These are phyloP conservation scores for Petrocephalus microphthalmus DNA, from an alignment of 2,113 vertebrate species.

Conservation along the genomic window DNA sequence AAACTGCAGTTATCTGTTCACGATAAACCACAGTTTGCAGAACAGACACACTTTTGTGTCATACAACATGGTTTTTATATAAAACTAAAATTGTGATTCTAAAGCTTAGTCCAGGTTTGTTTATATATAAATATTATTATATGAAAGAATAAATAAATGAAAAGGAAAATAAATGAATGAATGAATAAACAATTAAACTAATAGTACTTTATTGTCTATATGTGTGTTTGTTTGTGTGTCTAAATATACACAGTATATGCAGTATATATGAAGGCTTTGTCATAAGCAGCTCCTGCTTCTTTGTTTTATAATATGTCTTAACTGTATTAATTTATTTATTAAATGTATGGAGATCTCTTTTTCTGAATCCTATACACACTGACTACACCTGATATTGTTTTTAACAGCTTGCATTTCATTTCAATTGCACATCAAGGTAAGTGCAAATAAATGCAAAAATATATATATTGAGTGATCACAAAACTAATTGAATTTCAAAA, in stretches of 20 bases:
- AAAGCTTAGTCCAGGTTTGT: not conserved
- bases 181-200: not conserved
- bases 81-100: not conserved
- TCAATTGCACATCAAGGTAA: not conserved
- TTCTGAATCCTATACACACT: not conserved
- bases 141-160: not conserved
- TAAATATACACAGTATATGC: too few species aligned
- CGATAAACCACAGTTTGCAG: not conserved
- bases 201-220: not conserved
- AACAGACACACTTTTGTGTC: not conserved
- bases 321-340: not conserved
- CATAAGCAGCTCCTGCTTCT: not conserved
- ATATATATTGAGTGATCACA: not conserved
- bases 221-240: not conserved
- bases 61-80: not conserved
- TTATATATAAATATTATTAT: not conserved
- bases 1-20: not conserved
- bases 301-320: not conserved
- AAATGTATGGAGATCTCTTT: not conserved
- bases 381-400: not conserved
- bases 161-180: not conserved
- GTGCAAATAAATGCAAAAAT: conserved; percentile 4
- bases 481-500: conserved; percentile 22
- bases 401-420: not conserved
- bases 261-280: not conserved